Percentiles rank a stretch among this genome's conserved stretches.
Conservation (phyloP, 2,797 vertebrate genomes). For the Leontopithecus rosalia region DNA sequence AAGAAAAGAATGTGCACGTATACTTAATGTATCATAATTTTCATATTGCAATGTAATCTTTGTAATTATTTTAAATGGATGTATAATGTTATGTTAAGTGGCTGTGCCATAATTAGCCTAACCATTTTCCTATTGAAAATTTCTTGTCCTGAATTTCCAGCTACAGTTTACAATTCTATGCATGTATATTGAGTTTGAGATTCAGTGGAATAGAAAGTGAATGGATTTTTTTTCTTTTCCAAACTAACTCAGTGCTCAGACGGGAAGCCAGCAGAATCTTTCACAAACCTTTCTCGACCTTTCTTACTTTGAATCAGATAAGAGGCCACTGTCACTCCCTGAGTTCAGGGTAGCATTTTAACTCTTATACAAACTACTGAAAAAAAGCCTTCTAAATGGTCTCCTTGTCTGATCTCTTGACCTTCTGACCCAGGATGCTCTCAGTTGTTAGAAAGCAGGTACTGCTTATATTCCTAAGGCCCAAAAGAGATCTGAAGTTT, state of each 20-base stretch:
- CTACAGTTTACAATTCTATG: background rate
- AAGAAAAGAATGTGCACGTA: background rate
- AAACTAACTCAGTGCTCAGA: background rate
- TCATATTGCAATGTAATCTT: slow-evolving; percentile 44
- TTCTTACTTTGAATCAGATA: background rate
- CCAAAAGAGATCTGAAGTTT: background rate
- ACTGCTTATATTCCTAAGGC: background rate
- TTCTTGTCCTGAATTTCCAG: slow-evolving; percentile 41
- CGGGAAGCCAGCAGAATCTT: background rate
- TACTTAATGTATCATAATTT: slow-evolving; percentile 41
- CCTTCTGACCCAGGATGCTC: background rate
- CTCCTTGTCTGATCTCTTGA: background rate
- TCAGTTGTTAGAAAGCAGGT: background rate
- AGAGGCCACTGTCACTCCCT: background rate
- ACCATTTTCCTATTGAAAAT: slow-evolving; percentile 55
- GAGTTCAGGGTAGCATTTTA: background rate
- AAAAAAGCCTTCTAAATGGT: background rate
- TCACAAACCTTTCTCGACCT: background rate
- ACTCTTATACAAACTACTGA: background rate
- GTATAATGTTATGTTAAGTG: slow-evolving; percentile 53
- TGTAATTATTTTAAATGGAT: slow-evolving; percentile 61
- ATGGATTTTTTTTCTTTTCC: background rate
- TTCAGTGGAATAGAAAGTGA: background rate
- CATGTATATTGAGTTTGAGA: background rate
- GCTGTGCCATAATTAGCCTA: slow-evolving; percentile 47